Conservation (phyloP, 30 jellyfish, hydroid and myxozoan genomes). For the Catostylus mosaicus region DNA sequence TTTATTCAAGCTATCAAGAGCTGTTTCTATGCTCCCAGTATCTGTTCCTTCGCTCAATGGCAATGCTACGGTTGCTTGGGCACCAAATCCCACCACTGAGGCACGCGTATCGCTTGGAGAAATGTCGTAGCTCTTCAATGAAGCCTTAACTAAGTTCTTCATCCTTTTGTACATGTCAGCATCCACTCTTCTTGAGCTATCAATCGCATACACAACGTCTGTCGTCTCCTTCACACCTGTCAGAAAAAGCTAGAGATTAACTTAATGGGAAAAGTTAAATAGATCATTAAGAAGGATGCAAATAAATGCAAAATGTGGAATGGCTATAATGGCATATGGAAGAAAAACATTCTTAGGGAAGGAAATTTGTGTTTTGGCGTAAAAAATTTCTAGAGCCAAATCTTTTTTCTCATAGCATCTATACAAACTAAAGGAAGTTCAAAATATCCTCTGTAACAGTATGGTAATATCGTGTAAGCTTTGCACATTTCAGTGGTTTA, state of each 20-base stretch:
- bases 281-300: too few relatives aligned
- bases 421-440: too few relatives aligned
- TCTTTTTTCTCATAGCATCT: too few relatives aligned
- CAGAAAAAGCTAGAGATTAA: background rate
- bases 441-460: too few relatives aligned
- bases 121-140: conserved; percentile 56
- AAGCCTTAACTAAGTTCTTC: conserved; percentile 51
- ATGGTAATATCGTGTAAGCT: too few relatives aligned
- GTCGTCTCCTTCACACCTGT: conserved; percentile 11
- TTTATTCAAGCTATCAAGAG: conserved; percentile 21
- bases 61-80: conserved; percentile 14
- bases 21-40: background rate
- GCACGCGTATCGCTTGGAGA: conserved; percentile 42
- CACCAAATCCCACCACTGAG: conserved; percentile 48
- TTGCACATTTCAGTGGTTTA: too few relatives aligned
- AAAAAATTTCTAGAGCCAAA: too few relatives aligned
- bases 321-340: too few relatives aligned
- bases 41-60: conserved; percentile 2
- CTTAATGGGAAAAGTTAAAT: too few relatives aligned
- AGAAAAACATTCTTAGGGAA: too few relatives aligned
- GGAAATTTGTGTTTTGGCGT: too few relatives aligned
- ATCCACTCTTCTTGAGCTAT: conserved; percentile 70
- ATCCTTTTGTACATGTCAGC: conserved; percentile 36
- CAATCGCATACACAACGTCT: conserved; percentile 71
- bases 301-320: too few relatives aligned